Base-by-base conservation (phyloP, 2,797 vertebrate genomes). In the Coregonus sp. region DNA sequence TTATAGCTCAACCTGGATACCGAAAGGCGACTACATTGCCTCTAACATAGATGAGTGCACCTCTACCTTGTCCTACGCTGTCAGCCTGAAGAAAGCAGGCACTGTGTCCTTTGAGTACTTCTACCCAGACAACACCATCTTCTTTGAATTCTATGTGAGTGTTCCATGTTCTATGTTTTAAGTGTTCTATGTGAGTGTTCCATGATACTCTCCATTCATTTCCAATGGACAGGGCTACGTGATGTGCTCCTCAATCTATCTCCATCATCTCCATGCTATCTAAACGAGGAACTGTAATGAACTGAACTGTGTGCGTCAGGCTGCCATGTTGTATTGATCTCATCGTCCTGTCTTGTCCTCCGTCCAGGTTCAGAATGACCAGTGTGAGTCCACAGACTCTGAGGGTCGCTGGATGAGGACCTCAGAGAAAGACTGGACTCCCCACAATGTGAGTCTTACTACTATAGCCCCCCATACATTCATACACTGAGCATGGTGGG, bases 91-190 rank as follows among this genome's bases (percentile, higher is more conserved):
- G 91, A 94, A 97, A 84, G 90, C 96, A 0, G 98, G 98, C 87
- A 92, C 90, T 0, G 91, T 98, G 75, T 92, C 91, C 82, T 99
- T 99, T 73, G 96, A 98, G 74, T 99, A 99, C 90, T 94, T 96
- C 90, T 97, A 98, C 84, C 95, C 96, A 0, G 97, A 99, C 87
- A 94, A 83, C 90, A 94, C 87, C 91, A 95, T 99, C 86, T 96
- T 96, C 91, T 98, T 99, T 78, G 97, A 99, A 90, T 99, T 99
- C 88, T 99, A 95, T n/a, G 98, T 99, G 89, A 94, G 97, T 93
- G 76, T 15, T 81, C 25, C 16, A 7, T 54, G 40, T 47, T 47
- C 40, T 12, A 47, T 47, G 40, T 12, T 47, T 47, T 11, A 47
- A 47, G 40, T 47, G 40, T 99, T 99, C 88, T 99, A 95, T 25